Percentiles rank a stretch among this genome's conserved stretches.
phyloP scores from a whole-genome alignment of 2,888 invertebrate species.

The Dryomyza anilis region DNA sequence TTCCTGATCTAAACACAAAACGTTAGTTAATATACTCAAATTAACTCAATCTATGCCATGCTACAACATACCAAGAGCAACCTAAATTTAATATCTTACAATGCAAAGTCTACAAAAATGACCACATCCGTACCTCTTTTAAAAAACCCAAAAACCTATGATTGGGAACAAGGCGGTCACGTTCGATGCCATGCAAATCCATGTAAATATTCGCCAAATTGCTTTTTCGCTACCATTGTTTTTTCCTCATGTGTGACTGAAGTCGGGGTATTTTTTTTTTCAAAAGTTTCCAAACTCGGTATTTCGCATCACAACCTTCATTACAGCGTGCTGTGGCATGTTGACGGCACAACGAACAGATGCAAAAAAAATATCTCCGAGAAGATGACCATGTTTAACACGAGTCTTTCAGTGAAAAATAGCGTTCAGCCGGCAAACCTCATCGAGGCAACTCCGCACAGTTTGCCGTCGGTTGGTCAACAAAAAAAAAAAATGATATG shows the following conservation, averaged over 20 bases:
- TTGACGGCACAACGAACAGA: not conserved
- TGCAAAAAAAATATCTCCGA: constrained; percentile 21
- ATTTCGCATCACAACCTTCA: constrained; percentile 16
- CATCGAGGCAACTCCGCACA: not conserved
- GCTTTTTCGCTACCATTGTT: constrained; percentile 19
- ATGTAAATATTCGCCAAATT: constrained; percentile 14
- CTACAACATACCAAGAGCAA: no score
- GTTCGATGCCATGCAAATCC: not conserved
- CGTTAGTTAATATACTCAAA: no score
- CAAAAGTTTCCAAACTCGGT: not conserved
- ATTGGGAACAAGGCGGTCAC: no score
- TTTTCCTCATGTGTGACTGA: not conserved
- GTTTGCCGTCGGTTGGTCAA: constrained; percentile 7
- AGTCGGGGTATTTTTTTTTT: not conserved
- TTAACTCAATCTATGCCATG: no score
- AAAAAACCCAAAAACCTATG: no score
- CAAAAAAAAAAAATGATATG: not conserved
- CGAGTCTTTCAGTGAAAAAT: no score
- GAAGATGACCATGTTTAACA: constrained; percentile 34
- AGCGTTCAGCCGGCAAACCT: constrained; percentile 11
- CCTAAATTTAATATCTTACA: no score
- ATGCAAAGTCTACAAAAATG: no score
- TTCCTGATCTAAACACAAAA: no score
- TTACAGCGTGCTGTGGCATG: constrained; percentile 20
- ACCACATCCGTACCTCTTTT: no score